Evolutionary conservation across 2,888 invertebrate genomes (phyloP), one percentile per base, ranked within the genome.

Genomic region (Nebria salina): DNA sequence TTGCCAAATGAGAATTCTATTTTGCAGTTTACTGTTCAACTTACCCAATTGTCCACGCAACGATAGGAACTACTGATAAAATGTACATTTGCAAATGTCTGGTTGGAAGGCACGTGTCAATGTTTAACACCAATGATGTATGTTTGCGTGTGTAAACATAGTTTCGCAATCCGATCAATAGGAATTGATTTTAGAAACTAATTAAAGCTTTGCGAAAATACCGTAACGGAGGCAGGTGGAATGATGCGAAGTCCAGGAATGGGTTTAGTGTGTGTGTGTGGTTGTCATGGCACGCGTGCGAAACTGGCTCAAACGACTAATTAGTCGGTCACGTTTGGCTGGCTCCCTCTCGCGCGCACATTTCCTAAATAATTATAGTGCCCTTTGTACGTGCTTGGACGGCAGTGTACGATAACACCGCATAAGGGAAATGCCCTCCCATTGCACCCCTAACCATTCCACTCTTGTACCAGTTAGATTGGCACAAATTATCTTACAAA

Each of bases 141-240:
- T 54, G 54, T 54, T 11, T 54, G 54, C 13, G 54, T 54, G 54
- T 54, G 54, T 54, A 54, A 13, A 54, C 54, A 70, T 11, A 25
- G 25, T 70, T 26, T 70, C 25, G 70, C 26, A 70, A 70, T 25
- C 5, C 25, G 75, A 70, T 75, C 80, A 80, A 80, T 75, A 65
- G 80, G 76, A 81, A 81, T 81, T 76, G 72, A 81, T 81, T 54
- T 76, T 81, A 65, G 76, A 81, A 81, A 81, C 81, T 76, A 81
- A 81, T 81, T 81, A 81, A 81, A 81, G 81, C 76, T 76, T 76
- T 65, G 76, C 76, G 34, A 76, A 81, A 81, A 76, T 81, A 66
- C 76, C 76, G 72, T 3, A 41, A n/a, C 54, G 54, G 15, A 34
- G 43, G 13, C 66, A 43, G 75, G 75, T 65, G 70, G 64, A 13